Conservation (phyloP, 2,113 vertebrate genomes). For the Choloepus hoffmanni region DNA sequence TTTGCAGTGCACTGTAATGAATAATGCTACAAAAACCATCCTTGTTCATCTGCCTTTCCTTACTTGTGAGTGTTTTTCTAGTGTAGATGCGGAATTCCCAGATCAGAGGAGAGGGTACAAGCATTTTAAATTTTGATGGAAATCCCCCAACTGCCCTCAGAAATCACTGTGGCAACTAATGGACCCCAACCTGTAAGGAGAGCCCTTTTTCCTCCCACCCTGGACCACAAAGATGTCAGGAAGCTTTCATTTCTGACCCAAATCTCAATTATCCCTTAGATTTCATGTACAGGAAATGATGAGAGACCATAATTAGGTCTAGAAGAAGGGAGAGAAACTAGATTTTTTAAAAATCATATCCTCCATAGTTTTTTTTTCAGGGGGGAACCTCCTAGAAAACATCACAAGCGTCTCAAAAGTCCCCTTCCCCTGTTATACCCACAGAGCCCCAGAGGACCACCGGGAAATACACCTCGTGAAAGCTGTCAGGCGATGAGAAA, state of each 20-base stretch:
- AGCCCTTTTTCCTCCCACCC: neutral
- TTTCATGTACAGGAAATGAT: neutral
- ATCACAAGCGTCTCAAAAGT: neutral
- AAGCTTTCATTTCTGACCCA: neutral
- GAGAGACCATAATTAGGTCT: neutral
- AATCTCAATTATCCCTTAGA: neutral
- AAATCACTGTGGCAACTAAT: neutral
- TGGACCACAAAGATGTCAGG: neutral
- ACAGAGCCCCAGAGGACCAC: neutral
- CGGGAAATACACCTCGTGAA: neutral
- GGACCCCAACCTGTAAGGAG: neutral
- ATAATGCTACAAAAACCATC: neutral
- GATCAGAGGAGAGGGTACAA: neutral
- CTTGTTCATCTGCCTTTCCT: neutral
- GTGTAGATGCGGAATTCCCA: neutral
- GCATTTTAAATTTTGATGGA: neutral
- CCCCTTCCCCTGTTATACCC: neutral
- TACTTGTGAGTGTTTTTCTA: neutral
- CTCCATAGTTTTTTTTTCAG: neutral
- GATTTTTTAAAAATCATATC: neutral
- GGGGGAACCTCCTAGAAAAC: neutral
- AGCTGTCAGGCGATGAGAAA: neutral
- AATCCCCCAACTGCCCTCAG: neutral
- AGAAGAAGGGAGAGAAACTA: neutral
- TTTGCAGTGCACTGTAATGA: neutral